phyloP scores from a whole-genome alignment of 1,140 invertebrate species.

The Saccostrea cuccullata region DNA sequence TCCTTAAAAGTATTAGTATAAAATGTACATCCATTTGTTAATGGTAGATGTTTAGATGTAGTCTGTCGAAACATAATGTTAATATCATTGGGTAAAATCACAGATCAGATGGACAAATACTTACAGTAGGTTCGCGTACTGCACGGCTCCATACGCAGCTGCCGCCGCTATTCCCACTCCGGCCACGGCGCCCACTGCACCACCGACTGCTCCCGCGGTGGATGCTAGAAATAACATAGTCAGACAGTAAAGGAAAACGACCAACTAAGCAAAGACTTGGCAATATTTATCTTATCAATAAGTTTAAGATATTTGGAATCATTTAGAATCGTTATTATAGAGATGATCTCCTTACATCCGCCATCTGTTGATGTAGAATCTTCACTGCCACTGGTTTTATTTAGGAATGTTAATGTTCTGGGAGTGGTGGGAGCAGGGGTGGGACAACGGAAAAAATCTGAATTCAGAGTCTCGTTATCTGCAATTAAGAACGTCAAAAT shows the following conservation, averaged over 20 bases:
- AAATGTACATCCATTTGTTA: background rate
- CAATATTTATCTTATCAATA: background rate
- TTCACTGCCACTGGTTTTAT: background rate
- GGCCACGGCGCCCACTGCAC: background rate
- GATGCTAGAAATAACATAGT: background rate
- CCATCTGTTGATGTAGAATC: conserved; percentile 15
- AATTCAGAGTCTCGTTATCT: conserved; percentile 39
- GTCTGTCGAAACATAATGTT: no score
- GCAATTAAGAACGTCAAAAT: background rate
- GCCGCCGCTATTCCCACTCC: conserved; percentile 7
- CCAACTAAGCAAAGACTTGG: background rate
- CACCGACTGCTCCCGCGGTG: background rate
- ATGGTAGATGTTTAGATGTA: background rate
- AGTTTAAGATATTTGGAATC: no score
- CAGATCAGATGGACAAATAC: background rate
- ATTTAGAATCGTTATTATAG: background rate
- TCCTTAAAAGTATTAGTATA: background rate
- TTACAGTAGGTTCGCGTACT: conserved; percentile 25
- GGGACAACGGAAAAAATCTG: conserved; percentile 37
- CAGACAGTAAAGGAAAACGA: background rate
- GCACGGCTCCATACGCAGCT: background rate
- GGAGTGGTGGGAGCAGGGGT: conserved; percentile 32
- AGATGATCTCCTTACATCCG: background rate
- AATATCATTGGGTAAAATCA: no score
- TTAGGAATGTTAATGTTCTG: conserved; percentile 8